Percentiles rank a stretch among this genome's conserved stretches.
phyloP scores from a whole-genome alignment of 2,888 invertebrate species.

The Baronia brevicornis region DNA sequence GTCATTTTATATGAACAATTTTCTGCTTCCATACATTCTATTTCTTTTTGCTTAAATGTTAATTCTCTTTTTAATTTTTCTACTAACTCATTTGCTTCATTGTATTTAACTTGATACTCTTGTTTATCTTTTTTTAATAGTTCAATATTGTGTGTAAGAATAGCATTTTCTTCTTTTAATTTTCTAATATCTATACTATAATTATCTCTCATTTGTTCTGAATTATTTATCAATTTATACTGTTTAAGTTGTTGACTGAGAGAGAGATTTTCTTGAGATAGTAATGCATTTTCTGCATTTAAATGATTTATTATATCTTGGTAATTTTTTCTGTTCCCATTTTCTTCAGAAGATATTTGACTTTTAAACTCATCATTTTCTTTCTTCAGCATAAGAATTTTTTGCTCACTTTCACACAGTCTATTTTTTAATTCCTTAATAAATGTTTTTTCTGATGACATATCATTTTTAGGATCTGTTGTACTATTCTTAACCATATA shows the following conservation, averaged over 20 bases:
- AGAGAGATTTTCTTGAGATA: constrained; percentile 61
- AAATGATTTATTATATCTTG: constrained; percentile 61
- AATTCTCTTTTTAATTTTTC: constrained; percentile 63
- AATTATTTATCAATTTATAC: constrained; percentile 39
- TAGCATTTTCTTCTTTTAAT: constrained; percentile 45
- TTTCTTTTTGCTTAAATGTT: constrained; percentile 53
- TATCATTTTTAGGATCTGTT: constrained; percentile 23
- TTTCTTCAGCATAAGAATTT: constrained; percentile 60
- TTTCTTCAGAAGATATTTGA: constrained; percentile 31
- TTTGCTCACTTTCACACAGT: constrained; percentile 68
- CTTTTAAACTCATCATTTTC: constrained; percentile 59
- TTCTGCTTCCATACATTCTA: constrained; percentile 61
- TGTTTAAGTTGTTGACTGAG: constrained; percentile 56
- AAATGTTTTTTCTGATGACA: constrained; percentile 37
- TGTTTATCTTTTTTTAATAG: constrained; percentile 55
- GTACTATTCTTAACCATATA: constrained; percentile 43
- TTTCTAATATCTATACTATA: constrained; percentile 40
- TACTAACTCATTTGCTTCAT: constrained; percentile 47
- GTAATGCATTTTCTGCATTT: constrained; percentile 59
- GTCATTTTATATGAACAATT: constrained; percentile 65
- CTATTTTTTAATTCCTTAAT: constrained; percentile 57
- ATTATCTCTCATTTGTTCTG: constrained; percentile 37
- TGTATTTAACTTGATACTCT: constrained; percentile 54
- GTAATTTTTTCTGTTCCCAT: constrained; percentile 48
- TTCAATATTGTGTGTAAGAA: constrained; percentile 44